Evolutionary conservation across 2,888 invertebrate species (phyloP).

Genomic region (Orthonevra nobilis): DNA sequence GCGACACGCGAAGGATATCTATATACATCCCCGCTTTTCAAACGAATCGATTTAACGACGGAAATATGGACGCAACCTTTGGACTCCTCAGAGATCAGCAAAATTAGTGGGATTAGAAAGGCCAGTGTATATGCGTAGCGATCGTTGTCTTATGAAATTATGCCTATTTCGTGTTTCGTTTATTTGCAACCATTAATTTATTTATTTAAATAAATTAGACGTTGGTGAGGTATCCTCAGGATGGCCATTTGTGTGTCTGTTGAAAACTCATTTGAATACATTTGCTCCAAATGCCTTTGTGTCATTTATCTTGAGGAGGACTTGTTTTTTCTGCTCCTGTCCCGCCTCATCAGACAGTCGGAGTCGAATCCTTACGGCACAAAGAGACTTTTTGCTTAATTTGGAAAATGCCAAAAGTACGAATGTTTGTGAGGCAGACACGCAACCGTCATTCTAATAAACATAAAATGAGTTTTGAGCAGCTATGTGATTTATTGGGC

Average conservation of each 20-base stretch:
- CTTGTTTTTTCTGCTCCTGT: not conserved
- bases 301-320: constrained; percentile 47
- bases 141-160: not conserved
- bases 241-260: constrained; percentile 29
- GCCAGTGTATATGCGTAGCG: constrained; percentile 14
- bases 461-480: constrained; percentile 69
- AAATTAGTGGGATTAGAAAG: not conserved
- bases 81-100: constrained; percentile 28
- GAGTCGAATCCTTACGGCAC: constrained; percentile 15
- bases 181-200: constrained; percentile 43
- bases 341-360: constrained; percentile 17
- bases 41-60: no score
- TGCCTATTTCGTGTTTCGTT: constrained; percentile 17
- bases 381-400: constrained; percentile 42
- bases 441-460: constrained; percentile 66
- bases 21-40: no score
- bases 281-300: constrained; percentile 24
- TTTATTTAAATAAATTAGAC: constrained; percentile 55
- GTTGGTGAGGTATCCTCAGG: constrained; percentile 39
- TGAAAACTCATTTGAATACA: constrained; percentile 54
- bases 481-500: constrained; percentile 66
- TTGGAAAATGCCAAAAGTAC: constrained; percentile 47
- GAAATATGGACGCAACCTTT: constrained; percentile 41
- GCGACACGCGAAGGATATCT: no score
- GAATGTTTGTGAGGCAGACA: constrained; percentile 57